Evolutionary conservation across 2,113 vertebrate genomes (phyloP).

Genomic region (Ptilorrhoa leucosticta): DNA sequence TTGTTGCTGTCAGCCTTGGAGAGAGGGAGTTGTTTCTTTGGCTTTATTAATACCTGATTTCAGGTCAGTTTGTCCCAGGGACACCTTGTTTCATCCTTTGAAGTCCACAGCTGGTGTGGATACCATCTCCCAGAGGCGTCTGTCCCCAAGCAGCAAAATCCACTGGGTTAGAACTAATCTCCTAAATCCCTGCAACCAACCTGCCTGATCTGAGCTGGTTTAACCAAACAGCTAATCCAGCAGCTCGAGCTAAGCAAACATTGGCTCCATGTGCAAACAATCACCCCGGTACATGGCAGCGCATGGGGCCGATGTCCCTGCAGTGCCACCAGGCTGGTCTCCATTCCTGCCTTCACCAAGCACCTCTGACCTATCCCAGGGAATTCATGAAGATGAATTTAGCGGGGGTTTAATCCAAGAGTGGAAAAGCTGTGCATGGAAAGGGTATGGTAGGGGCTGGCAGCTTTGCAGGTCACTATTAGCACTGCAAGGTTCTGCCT

Average conservation of each 20-base stretch:
- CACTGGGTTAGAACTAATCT: not conserved
- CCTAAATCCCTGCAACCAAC: not conserved
- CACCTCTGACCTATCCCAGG: accelerated
- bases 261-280: not conserved
- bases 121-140: not conserved
- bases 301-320: accelerated
- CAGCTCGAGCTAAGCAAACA: not conserved
- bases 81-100: not conserved
- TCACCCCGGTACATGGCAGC: not conserved
- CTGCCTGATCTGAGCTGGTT: not conserved
- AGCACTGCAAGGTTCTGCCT: not conserved
- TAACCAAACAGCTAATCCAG: not conserved
- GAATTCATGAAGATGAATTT: not conserved
- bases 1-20: not conserved
- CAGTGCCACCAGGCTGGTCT: not conserved
- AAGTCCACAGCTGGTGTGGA: not conserved
- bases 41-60: not conserved
- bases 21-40: not conserved
- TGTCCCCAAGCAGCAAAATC: not conserved
- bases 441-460: not conserved
- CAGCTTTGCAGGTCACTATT: not conserved
- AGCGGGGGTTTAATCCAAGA: not conserved
- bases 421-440: not conserved
- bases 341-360: not conserved
- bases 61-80: not conserved